Evolutionary conservation across 2,888 invertebrate genomes (phyloP), one percentile per base, ranked within the genome.

Genomic region (Athalia rosae): DNA sequence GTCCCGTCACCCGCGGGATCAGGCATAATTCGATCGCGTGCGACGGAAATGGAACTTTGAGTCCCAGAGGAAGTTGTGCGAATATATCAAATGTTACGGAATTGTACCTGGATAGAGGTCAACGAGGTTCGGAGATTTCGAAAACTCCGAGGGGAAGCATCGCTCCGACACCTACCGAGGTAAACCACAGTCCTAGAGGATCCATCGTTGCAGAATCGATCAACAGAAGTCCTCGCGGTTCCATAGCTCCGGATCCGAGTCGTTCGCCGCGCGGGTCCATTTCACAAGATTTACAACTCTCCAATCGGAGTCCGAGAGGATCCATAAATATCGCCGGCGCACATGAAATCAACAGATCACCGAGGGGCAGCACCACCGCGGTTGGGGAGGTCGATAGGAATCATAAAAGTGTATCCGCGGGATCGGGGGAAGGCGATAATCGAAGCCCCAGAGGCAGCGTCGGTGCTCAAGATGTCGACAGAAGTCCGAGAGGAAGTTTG

Each of bases 1-100:
- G 86, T 0, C 67, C 45, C 81, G 73, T 8, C 77, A 83, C 43
- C 74, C 83, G 91, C 63, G 87, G 87, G 73, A 91, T 92, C 0
- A 90, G 94, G 82, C 93, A 93, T 80, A 93, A 92, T 81, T 88
- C 93, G 80, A 91, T 92, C 6, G 93, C 93, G 1, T 92, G 92
- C 61, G 89, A 91, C 83, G 28, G 28, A 28, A 28, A 28, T 28
- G 28, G 28, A 2, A 86, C 90, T 79, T 92, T 91, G 82, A 93
- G 91, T 82, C 93, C 91, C 64, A 91, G 91, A 83, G 88, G 91
- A 84, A 94, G 93, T 84, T 88, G 92, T 45, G 91, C 92, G 58
- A 93, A 93, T 43, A 91, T 92, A 80, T 92, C 92, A 78, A 92
- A 92, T 79, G 91, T 28, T 28, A 28, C 28, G 28, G 28, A 28